phyloP scores from a whole-genome alignment of 2,113 vertebrate species.

The Myotis davidii region DNA sequence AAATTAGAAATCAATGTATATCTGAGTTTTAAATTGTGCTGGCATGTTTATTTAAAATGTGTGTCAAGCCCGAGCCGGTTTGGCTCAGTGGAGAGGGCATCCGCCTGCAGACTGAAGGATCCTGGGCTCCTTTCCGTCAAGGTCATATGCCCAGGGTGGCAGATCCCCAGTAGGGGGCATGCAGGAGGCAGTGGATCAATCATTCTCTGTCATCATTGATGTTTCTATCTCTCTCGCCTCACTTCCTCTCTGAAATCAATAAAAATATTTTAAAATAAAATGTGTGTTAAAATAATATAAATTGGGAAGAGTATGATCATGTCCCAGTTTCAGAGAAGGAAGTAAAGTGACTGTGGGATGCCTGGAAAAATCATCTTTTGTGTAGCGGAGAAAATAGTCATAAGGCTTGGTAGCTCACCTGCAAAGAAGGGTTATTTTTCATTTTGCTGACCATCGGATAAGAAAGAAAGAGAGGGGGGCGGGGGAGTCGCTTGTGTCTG shows the following conservation, averaged over 20 bases:
- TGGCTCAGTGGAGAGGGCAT: too few relatives aligned
- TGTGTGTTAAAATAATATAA: conserved; percentile 1
- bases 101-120: too few relatives aligned
- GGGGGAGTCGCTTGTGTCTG: not conserved
- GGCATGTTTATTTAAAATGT: conserved; percentile 3
- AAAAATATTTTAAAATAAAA: too few relatives aligned
- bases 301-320: not conserved
- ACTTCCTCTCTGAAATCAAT: too few relatives aligned
- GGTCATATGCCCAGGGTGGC: too few relatives aligned
- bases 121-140: too few relatives aligned
- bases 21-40: not conserved
- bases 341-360: not conserved
- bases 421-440: not conserved
- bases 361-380: not conserved
- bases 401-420: not conserved
- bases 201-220: too few relatives aligned
- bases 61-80: not conserved
- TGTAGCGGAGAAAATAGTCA: not conserved
- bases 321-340: not conserved
- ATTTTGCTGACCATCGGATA: not conserved
- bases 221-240: too few relatives aligned
- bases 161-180: too few relatives aligned
- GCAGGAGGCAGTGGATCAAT: too few relatives aligned
- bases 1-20: not conserved
- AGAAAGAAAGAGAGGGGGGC: not conserved